These are phyloP conservation scores for Bhutanitis thaidina DNA, from an alignment of 2,888 invertebrate species.

Conservation along the genomic window DNA sequence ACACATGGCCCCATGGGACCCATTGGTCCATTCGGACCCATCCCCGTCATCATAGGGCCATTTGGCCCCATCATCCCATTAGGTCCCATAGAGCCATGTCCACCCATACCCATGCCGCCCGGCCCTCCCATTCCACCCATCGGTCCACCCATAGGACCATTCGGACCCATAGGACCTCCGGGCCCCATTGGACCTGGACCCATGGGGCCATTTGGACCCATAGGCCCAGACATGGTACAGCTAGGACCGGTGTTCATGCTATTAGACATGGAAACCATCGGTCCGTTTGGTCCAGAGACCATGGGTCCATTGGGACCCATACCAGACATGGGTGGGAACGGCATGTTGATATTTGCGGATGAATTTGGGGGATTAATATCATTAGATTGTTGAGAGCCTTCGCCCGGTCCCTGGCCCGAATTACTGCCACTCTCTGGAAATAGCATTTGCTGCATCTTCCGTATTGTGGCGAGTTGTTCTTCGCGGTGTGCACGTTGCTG, in stretches of 20 bases:
- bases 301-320: constrained; percentile 67
- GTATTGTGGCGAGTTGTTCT: constrained; percentile 93
- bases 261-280: constrained; percentile 70
- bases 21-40: constrained; percentile 73
- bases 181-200: constrained; percentile 48
- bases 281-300: constrained; percentile 65
- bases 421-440: constrained; percentile 87
- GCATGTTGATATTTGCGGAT: constrained; percentile 61
- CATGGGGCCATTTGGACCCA: constrained; percentile 56
- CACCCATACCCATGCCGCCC: constrained; percentile 52
- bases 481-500: constrained; percentile 97
- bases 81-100: constrained; percentile 58
- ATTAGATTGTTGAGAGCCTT: constrained; percentile 53
- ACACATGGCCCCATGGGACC: constrained; percentile 76
- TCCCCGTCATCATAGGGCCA: constrained; percentile 65
- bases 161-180: constrained; percentile 61
- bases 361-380: constrained; percentile 67
- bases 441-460: constrained; percentile 95
- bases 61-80: constrained; percentile 71
- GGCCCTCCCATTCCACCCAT: constrained; percentile 60
- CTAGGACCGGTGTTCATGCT: constrained; percentile 67
- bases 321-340: constrained; percentile 61
- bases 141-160: constrained; percentile 54
- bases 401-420: constrained; percentile 50
- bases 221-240: constrained; percentile 71